Conservation (phyloP, 2,797 vertebrate genomes). For the Rhinichthys osculus region DNA sequence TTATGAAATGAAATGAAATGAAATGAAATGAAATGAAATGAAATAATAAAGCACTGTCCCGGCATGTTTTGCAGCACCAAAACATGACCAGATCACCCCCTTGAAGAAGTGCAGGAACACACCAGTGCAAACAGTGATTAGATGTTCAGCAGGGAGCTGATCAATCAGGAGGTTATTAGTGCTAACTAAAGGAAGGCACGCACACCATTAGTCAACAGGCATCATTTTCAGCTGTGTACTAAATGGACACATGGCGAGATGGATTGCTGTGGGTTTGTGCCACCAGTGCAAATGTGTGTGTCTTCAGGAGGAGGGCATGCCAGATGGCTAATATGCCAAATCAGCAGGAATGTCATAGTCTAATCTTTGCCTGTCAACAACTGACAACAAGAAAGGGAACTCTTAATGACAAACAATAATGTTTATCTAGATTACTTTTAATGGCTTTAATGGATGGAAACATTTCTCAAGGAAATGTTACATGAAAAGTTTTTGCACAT, state of each 20-base stretch:
- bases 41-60: no score
- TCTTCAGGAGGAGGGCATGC: slow-evolving; percentile 34
- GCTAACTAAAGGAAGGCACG: slow-evolving; percentile 71
- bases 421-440: not conserved
- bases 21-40: no score
- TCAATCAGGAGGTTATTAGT: slow-evolving; percentile 79
- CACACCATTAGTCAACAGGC: slow-evolving; percentile 32
- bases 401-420: slow-evolving; percentile 14
- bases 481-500: not conserved
- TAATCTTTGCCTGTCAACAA: slow-evolving; percentile 25
- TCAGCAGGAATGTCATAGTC: slow-evolving; percentile 42
- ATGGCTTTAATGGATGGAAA: not conserved
- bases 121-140: slow-evolving; percentile 68
- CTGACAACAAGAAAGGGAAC: slow-evolving; percentile 2
- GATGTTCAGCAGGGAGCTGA: slow-evolving; percentile 66
- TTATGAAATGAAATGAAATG: no score
- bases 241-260: slow-evolving; percentile 17
- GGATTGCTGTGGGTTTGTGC: slow-evolving; percentile 40
- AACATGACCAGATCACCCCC: not conserved
- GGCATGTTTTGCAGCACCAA: not conserved
- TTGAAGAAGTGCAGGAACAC: slow-evolving; percentile 25
- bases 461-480: not conserved
- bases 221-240: slow-evolving; percentile 26
- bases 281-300: slow-evolving; percentile 14
- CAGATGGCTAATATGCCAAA: slow-evolving; percentile 50